Evolutionary conservation across 1,140 invertebrate genomes (phyloP).

Genomic region (Liolophura sinensis): DNA sequence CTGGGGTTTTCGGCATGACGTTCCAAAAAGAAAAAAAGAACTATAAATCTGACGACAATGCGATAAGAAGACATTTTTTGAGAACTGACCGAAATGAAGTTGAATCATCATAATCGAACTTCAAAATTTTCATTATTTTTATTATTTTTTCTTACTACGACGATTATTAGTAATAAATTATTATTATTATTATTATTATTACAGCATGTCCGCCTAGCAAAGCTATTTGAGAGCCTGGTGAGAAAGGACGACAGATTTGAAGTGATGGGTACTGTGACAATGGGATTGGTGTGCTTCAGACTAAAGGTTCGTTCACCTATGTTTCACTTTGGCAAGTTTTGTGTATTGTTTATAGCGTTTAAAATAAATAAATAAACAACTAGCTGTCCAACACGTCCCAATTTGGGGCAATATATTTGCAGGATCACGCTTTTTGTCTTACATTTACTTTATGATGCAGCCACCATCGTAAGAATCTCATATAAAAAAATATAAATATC

Average conservation of each 20-base stretch:
- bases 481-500: neutral
- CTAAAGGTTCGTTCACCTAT: slow-evolving; percentile 77
- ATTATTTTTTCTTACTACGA: neutral
- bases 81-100: neutral
- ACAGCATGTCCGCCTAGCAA: slow-evolving; percentile 87
- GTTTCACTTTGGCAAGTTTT: too few relatives aligned
- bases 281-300: slow-evolving; percentile 91
- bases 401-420: too few relatives aligned
- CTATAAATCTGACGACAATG: too few relatives aligned
- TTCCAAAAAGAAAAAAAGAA: too few relatives aligned
- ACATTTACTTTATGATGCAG: too few relatives aligned
- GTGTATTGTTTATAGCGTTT: too few relatives aligned
- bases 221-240: slow-evolving; percentile 87
- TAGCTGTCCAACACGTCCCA: too few relatives aligned
- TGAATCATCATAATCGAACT: neutral
- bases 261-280: slow-evolving; percentile 90
- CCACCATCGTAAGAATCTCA: too few relatives aligned
- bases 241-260: slow-evolving; percentile 88
- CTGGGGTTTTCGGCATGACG: too few relatives aligned
- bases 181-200: slow-evolving; percentile 12
- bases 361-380: too few relatives aligned
- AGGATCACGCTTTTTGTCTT: too few relatives aligned
- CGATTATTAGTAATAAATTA: neutral
- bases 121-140: neutral
- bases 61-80: too few relatives aligned